Percentiles rank a stretch among this genome's conserved stretches.
Evolutionary conservation across 2,797 vertebrate genomes (phyloP).

Genomic region (Syncerus caffer): DNA sequence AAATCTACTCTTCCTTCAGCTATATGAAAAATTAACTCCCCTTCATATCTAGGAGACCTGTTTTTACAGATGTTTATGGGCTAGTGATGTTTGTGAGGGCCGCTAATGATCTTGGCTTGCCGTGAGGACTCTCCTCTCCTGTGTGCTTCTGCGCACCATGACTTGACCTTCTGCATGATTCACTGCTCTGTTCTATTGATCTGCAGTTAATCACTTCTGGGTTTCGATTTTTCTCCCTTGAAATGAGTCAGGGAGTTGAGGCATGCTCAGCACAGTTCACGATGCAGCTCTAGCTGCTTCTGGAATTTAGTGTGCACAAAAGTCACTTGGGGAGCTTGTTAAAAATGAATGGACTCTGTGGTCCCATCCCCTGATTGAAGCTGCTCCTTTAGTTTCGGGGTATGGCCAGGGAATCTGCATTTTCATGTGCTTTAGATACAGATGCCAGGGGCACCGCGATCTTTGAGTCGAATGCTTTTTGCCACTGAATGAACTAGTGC

Average conservation of each 20-base stretch:
- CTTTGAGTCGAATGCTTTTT: neutral
- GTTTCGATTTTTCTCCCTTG: constrained; percentile 27
- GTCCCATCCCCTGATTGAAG: neutral
- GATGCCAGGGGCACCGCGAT: neutral
- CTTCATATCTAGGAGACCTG: neutral
- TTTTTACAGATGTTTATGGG: neutral
- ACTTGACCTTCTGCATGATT: neutral
- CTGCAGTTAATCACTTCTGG: constrained; percentile 41
- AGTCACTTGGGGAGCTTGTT: neutral
- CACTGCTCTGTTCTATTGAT: constrained; percentile 43
- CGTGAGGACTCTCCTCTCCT: rapidly evolving
- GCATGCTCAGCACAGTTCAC: neutral
- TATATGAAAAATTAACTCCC: constrained; percentile 33
- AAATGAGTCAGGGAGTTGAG: neutral
- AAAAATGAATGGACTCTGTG: neutral
- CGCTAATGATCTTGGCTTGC: neutral
- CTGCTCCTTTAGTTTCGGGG: neutral
- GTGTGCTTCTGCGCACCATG: rapidly evolving
- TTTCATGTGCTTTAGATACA: neutral
- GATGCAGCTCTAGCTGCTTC: neutral
- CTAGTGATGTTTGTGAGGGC: neutral
- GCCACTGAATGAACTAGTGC: neutral
- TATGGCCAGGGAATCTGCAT: neutral
- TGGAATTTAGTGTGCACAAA: neutral
- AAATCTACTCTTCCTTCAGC: constrained; percentile 24